Evolutionary conservation across 2,888 invertebrate genomes (phyloP), one percentile per base, ranked within the genome.

Genomic region (Chirona hameri): DNA sequence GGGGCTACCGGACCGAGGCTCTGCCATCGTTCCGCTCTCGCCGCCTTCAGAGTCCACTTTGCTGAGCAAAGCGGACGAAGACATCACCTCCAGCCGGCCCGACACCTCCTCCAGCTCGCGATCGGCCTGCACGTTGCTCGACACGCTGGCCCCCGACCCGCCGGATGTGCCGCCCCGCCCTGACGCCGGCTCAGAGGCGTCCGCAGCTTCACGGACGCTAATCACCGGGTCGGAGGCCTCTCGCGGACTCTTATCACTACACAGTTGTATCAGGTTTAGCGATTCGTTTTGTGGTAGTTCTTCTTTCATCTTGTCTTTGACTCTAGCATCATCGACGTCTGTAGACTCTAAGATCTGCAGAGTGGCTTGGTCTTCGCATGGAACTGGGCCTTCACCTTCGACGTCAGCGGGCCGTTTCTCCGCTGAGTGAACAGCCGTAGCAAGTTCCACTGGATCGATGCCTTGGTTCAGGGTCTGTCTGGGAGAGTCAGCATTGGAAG

Each of bases 1-100:
- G 27, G 76, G 76, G 76, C 76, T 76, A 76, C 76, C 46, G 76
- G 76, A 76, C 76, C 24, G 76, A 76, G 76, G 76, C 46, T 39
- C 46, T 14, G 46, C 24, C 76, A 2, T 7, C 76, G 39, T 46
- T 7, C 39, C 76, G 5, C 12, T 21, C 24, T 46, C 76, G 76
- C 29, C 69, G 69, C 27, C 76, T 76, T 76, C 76, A 0, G 46
- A 1, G 9, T 46, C 39, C 76, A 39, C 76, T 76, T 76, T 76
- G 76, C 39, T 21, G 15, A 39, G 46, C 76, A 76, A 76, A 76
- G 76, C 76, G 10, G 76, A 76, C 7, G 76, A 76, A 76, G 76
- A 46, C 76, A 39, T 24, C 76, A 76, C 46, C 24, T 76, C 76
- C 46, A 76, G 46, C 76, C 76, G 76, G 21, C 76, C 24, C 21